phyloP scores from a whole-genome alignment of 2,888 invertebrate species.

The Embidobia sp. region DNA sequence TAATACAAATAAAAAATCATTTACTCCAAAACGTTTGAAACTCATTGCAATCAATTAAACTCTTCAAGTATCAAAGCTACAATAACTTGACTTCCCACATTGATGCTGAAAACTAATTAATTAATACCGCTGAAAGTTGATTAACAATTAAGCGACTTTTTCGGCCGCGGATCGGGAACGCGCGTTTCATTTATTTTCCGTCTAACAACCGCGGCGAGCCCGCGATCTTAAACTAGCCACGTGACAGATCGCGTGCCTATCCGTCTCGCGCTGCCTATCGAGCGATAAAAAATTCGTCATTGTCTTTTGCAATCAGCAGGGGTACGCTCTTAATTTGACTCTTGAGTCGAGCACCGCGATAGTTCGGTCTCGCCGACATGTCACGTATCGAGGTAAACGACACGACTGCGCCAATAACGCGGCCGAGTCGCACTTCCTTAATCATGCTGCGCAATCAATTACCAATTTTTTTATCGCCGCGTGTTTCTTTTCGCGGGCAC shows the following conservation, averaged over 20 bases:
- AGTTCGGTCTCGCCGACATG: conserved; percentile 18
- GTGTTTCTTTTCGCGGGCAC: neutral
- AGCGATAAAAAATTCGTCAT: conserved; percentile 44
- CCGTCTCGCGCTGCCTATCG: conserved; percentile 24
- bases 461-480: neutral
- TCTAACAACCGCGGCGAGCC: conserved; percentile 22
- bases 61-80: no score
- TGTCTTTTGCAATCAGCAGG: conserved; percentile 42
- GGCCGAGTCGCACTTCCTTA: conserved; percentile 29
- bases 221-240: conserved; percentile 45
- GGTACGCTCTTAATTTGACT: conserved; percentile 39
- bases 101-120: neutral
- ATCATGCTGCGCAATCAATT: conserved; percentile 37
- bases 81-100: no score
- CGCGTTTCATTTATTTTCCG: conserved; percentile 34
- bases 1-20: no score
- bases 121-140: neutral
- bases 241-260: conserved; percentile 49
- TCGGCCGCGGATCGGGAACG: conserved; percentile 3
- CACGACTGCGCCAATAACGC: conserved; percentile 39
- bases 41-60: no score
- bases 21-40: no score
- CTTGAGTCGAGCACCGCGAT: conserved; percentile 25
- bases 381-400: conserved; percentile 45
- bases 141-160: conserved; percentile 5